Base-by-base conservation (phyloP, 2,797 vertebrate species). In the Paguma larvata region DNA sequence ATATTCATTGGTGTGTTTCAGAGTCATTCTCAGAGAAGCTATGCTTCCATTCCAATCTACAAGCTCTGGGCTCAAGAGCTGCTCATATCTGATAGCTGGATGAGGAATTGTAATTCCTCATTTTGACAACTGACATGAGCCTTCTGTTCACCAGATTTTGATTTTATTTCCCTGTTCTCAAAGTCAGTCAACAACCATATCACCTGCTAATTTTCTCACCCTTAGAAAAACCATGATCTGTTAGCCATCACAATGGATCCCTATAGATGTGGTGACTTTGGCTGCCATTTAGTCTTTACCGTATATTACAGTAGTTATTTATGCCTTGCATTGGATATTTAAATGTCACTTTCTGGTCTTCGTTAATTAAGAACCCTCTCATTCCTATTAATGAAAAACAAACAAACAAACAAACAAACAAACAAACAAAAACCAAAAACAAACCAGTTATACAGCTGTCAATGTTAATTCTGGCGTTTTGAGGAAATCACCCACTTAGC, bases 181-280 rank as follows among this genome's bases (percentile, higher is more conserved):
- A n/a, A 59, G 6, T 90, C 46, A 27, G 46, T 1, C 14, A 82
- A 77, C 27, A 62, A 77, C 12, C 3, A 65, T 3, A 12, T 72
- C 15, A 53, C 15, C 16, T 75, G 34, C 32, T 46, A 56, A 38
- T 75, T 65, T n/a, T 53, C 59, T 89, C 8, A 83, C 3, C 34
- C 1, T 19, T 21, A 44, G 18, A 6, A 41, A 44, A 30, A 46
- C 3, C 46, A 0, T 62, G 1, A 2, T 32, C 14, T 68, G 6
- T 46, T 80, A 23, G 10, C 27, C 13, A 59, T 41, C 15, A 67
- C 23, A 56, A 32, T 2, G 51, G 2, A 56, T 73, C 48, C 14
- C 34, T 38, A 5, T 48, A 89, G 30, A 75, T 19, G 67, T 1
- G 80, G 4, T 23, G 6, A 68, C 51, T 77, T 77, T 46, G 14